These are phyloP conservation scores for Pardalotus punctatus DNA, from an alignment of 2,113 vertebrate genomes.

Conservation along the genomic window DNA sequence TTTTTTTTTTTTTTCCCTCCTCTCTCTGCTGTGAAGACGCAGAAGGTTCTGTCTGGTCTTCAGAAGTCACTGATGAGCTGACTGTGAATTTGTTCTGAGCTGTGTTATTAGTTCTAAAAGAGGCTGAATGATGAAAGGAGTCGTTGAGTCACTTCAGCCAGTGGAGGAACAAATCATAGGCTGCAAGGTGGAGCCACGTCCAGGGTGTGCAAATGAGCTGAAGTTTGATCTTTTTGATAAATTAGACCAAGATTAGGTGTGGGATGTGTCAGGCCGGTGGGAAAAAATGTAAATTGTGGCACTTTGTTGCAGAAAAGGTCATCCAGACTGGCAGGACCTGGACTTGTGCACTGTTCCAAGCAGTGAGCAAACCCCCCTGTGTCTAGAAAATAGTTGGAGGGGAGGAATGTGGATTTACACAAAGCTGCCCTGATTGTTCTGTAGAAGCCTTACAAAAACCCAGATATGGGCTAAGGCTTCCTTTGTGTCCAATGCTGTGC, in stretches of 20 bases:
- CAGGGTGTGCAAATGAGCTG: background rate
- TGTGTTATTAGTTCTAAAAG: background rate
- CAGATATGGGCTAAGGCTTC: background rate
- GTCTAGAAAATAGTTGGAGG: background rate
- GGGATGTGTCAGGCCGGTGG: background rate
- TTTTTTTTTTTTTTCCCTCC: accelerated
- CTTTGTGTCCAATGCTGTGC: background rate
- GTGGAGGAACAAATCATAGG: background rate
- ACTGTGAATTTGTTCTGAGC: background rate
- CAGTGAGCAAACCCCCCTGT: background rate
- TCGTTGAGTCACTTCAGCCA: background rate
- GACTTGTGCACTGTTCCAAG: background rate
- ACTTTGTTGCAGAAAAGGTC: background rate
- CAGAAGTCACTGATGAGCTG: background rate
- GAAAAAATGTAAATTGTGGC: background rate
- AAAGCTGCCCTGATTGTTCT: background rate
- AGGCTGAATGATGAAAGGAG: background rate
- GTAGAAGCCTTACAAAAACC: background rate
- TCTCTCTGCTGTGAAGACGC: background rate
- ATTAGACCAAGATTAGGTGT: background rate
- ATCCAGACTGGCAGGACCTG: background rate
- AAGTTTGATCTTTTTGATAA: background rate
- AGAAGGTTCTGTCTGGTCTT: background rate
- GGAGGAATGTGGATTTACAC: background rate
- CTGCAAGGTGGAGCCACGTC: background rate